Conservation (phyloP, 1,140 invertebrate genomes). For the Trichonephila clavata region DNA sequence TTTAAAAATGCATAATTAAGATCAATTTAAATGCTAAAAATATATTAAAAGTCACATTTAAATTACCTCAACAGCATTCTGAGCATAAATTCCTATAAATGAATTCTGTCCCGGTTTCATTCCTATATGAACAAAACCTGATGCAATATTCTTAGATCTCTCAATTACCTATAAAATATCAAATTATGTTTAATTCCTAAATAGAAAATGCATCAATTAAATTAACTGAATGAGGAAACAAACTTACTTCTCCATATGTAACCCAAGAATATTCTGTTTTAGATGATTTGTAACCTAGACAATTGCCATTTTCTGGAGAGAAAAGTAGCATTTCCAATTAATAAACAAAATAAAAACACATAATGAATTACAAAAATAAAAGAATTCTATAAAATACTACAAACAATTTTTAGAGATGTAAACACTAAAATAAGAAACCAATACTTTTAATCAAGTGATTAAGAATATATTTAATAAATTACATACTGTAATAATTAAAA, state of each 20-base stretch:
- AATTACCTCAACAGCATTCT: slow-evolving; percentile 92
- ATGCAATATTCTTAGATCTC: slow-evolving; percentile 94
- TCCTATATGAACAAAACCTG: slow-evolving; percentile 91
- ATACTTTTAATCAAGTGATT: background rate
- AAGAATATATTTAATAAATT: background rate
- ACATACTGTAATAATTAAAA: slow-evolving; percentile 79
- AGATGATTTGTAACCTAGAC: slow-evolving; percentile 93
- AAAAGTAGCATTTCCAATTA: slow-evolving; percentile 84
- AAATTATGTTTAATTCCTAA: background rate
- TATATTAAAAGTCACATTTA: background rate
- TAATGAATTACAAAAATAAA: no score
- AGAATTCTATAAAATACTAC: no score
- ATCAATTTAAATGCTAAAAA: no score
- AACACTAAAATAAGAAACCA: background rate
- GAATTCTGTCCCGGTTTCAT: slow-evolving; percentile 86
- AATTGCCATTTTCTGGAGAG: slow-evolving; percentile 91
- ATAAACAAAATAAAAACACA: background rate
- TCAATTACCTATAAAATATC: slow-evolving; percentile 82
- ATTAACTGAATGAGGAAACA: background rate
- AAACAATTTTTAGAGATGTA: no score
- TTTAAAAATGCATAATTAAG: no score
- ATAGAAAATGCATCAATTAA: background rate
- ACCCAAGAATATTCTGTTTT: slow-evolving; percentile 94
- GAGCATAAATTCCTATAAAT: slow-evolving; percentile 94
- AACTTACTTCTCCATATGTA: slow-evolving; percentile 91